Evolutionary conservation across 2,113 vertebrate species (phyloP).

Genomic region (Arizona elegans): DNA sequence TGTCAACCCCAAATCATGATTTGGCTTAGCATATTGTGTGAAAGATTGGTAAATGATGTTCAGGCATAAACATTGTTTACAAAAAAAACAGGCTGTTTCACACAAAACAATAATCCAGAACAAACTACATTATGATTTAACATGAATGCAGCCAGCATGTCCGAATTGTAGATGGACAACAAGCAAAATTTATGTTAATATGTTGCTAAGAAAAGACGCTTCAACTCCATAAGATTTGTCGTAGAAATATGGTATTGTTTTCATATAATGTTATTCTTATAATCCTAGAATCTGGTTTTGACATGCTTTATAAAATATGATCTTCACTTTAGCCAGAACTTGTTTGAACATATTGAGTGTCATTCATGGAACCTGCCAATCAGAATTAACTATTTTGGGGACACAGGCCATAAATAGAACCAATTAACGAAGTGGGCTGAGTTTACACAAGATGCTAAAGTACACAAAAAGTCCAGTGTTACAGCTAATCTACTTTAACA

Average conservation of each 20-base stretch:
- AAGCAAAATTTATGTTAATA: background rate
- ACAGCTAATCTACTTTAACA: background rate
- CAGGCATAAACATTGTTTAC: background rate
- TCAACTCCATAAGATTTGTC: background rate
- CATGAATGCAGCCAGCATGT: background rate
- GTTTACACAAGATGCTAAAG: background rate
- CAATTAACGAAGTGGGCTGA: background rate
- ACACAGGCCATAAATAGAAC: background rate
- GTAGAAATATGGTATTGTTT: background rate
- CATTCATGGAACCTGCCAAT: background rate
- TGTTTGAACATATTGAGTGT: background rate
- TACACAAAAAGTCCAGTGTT: background rate
- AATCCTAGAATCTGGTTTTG: background rate
- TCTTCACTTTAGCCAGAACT: background rate
- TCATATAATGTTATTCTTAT: background rate
- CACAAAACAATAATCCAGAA: background rate
- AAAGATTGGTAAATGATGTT: background rate
- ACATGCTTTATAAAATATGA: background rate
- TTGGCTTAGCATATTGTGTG: background rate
- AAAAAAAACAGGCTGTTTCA: background rate
- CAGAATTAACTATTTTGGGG: background rate
- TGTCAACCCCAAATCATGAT: background rate
- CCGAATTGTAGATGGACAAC: background rate
- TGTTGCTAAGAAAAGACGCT: background rate
- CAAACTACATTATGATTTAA: background rate